Conservation (phyloP, 2,113 vertebrate species). For the Chlorocebus sabaeus region DNA sequence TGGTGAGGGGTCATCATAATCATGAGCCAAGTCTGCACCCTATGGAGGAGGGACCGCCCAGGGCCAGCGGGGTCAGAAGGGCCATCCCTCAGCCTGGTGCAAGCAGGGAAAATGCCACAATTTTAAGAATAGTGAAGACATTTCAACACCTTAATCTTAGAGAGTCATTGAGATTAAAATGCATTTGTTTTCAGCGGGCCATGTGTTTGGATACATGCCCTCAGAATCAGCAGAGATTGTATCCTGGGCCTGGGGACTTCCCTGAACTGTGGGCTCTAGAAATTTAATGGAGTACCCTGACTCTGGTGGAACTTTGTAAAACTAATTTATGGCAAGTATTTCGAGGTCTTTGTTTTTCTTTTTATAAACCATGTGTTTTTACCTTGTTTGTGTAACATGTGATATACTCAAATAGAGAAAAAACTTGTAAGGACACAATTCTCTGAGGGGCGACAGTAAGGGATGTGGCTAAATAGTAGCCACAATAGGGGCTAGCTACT, state of each 20-base stretch:
- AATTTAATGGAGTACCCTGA: neutral
- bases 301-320: neutral
- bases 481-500: neutral
- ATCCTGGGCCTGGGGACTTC: neutral
- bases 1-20: neutral
- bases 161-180: neutral
- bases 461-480: neutral
- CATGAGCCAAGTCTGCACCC: neutral
- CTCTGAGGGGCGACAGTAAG: neutral
- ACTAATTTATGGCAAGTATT: constrained; percentile 11
- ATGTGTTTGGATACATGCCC: neutral
- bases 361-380: neutral
- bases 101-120: neutral
- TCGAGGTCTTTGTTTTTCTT: neutral
- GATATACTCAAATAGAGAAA: neutral
- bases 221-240: neutral
- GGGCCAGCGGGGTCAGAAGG: neutral
- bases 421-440: neutral
- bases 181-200: neutral
- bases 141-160: neutral
- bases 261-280: neutral
- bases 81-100: neutral
- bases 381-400: neutral
- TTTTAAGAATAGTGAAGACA: neutral
- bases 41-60: neutral